Conservation (phyloP, 2,113 vertebrate genomes). For the Vulpes ferrilata region DNA sequence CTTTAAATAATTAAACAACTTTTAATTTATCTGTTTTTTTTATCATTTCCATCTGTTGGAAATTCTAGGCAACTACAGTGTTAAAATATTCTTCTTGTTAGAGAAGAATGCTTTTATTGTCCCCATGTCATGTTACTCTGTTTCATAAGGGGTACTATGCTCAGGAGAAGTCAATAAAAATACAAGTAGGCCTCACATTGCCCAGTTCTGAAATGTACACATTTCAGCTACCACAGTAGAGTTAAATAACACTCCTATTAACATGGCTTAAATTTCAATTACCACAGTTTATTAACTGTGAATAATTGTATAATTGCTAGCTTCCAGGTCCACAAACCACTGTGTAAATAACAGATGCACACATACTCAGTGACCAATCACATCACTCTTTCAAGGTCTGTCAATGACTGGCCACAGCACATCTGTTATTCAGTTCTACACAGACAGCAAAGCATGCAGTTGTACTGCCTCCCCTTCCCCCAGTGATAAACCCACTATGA, state of each 20-base stretch:
- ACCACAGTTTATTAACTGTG: neutral
- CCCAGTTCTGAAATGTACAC: neutral
- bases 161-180: neutral
- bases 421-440: neutral
- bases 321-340: neutral
- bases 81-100: neutral
- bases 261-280: neutral
- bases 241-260: neutral
- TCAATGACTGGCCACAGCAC: neutral
- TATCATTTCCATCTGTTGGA: neutral
- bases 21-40: neutral
- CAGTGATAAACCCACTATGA: neutral
- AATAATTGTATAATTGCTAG: neutral
- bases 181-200: neutral
- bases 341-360: neutral
- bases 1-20: neutral
- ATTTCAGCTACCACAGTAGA: neutral
- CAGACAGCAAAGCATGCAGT: fast-evolving
- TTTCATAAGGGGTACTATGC: neutral
- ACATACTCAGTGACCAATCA: neutral
- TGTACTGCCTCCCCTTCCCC: neutral
- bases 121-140: neutral
- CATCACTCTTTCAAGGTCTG: neutral
- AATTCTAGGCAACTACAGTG: neutral
- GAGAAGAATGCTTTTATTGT: neutral